Evolutionary conservation across 2,797 vertebrate genomes (phyloP).

Genomic region (Dipus sagitta): DNA sequence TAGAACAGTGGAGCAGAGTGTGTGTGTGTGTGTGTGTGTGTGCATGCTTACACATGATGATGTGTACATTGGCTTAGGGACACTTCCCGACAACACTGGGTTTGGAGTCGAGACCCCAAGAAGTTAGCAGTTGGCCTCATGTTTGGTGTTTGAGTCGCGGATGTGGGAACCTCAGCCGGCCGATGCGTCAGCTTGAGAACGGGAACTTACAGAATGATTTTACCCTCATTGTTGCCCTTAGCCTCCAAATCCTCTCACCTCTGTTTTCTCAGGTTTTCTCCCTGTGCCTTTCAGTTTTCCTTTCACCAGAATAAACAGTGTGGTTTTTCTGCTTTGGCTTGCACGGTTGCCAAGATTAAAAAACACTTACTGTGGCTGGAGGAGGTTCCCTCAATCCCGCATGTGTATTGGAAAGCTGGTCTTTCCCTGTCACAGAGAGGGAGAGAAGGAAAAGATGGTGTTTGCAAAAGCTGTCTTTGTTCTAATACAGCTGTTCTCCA

Average conservation of each 20-base stretch:
- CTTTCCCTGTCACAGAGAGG: neutral
- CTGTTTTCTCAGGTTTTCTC: conserved; percentile 25
- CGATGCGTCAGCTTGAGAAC: neutral
- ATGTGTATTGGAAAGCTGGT: neutral
- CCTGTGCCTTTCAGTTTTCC: conserved; percentile 48
- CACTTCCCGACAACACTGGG: neutral
- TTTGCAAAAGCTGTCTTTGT: neutral
- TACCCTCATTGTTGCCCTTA: neutral
- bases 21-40: neutral
- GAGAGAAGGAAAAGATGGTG: neutral
- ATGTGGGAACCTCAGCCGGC: conserved; percentile 36
- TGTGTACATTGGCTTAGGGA: neutral
- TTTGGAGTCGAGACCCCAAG: neutral
- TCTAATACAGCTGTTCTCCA: neutral
- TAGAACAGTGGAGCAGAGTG: conserved; percentile 78
- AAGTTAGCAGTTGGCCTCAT: neutral
- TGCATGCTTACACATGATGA: neutral
- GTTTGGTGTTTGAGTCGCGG: conserved; percentile 57
- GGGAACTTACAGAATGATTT: neutral
- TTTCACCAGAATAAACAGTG: conserved; percentile 57
- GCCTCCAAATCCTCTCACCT: conserved; percentile 25
- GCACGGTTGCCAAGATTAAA: neutral
- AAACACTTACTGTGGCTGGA: neutral
- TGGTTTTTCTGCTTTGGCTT: conserved; percentile 56
- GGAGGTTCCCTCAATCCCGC: neutral